Evolutionary conservation across 2,888 invertebrate genomes (phyloP), one percentile per base, ranked within the genome.

Genomic region (Cheilosia vulpina): DNA sequence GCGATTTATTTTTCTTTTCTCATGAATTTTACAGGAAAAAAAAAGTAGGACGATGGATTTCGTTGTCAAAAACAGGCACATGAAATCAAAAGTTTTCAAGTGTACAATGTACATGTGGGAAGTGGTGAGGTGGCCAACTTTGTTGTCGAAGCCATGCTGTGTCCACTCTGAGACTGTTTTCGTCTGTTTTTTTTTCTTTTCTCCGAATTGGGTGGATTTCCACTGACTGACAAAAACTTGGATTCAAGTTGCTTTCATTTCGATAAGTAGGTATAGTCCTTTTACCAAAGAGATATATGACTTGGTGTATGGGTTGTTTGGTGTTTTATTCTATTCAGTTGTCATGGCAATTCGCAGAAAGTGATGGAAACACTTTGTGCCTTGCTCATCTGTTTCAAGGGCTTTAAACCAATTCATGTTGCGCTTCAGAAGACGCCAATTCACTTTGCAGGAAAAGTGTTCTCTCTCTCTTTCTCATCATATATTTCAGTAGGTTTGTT

Each of bases 11-110:
- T 65, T 63, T 19, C n/a, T 21, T 43, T 71, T 34, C 41, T 62
- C 55, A 27, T 69, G 55, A 71, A 63, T 47, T 78, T 55, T 55
- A 15, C 15, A 31, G 45, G 6, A 0, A 27, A 34, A 77, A 34
- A 60, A 69, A 62, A 55, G 57, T 24, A 53, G 41, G 50, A 72
- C 60, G 62, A 81, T 81, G 72, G 72, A 85, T 77, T 85, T 77
- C 52, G 62, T 77, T 85, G 85, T 85, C 85, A 81, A 85, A 85
- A 85, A 68, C 85, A 81, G 72, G 81, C 76, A 31, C 62, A 76
- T 41, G 72, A 66, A 80, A 76, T 85, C 80, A 85, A 85, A 85
- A 81, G 71, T 85, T 81, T 38, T 85, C 81, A 55, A 69, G 69
- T 75, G 65, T 6, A 4, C 4, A 2, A 2, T 27, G 2, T 71